phyloP scores from a whole-genome alignment of 2,797 vertebrate genomes.

The Acanthiza pusilla region DNA sequence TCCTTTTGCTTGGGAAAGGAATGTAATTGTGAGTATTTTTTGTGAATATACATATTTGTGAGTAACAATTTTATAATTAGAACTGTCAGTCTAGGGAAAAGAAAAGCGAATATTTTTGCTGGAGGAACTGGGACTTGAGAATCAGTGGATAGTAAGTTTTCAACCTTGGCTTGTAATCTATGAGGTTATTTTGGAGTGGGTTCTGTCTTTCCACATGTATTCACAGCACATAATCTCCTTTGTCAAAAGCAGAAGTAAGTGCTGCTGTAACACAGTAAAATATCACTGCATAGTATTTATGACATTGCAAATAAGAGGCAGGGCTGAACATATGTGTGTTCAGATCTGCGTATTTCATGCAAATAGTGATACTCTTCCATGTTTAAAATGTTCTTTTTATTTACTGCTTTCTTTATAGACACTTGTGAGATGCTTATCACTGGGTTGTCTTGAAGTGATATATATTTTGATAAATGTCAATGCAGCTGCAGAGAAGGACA shows the following conservation, averaged over 20 bases:
- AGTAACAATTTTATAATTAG: background rate
- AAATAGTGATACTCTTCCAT: background rate
- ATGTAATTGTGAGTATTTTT: background rate
- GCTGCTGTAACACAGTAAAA: background rate
- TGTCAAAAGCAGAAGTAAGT: background rate
- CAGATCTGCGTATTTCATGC: background rate
- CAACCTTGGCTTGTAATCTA: background rate
- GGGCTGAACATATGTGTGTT: background rate
- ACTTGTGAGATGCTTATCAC: background rate
- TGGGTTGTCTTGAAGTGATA: background rate
- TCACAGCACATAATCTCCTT: background rate
- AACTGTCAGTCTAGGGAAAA: background rate
- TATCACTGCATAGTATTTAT: background rate
- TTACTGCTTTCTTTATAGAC: background rate
- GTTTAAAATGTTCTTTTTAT: background rate
- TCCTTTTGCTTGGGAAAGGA: background rate
- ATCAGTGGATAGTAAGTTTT: background rate
- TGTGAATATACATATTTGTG: background rate
- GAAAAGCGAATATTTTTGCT: background rate
- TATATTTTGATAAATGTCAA: background rate
- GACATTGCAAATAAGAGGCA: background rate
- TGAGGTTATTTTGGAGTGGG: background rate
- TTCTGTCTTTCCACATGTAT: background rate
- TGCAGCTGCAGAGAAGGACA: background rate
- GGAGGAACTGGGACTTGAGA: background rate